Conservation (phyloP, 2,797 vertebrate genomes). For the Chanos chanos region DNA sequence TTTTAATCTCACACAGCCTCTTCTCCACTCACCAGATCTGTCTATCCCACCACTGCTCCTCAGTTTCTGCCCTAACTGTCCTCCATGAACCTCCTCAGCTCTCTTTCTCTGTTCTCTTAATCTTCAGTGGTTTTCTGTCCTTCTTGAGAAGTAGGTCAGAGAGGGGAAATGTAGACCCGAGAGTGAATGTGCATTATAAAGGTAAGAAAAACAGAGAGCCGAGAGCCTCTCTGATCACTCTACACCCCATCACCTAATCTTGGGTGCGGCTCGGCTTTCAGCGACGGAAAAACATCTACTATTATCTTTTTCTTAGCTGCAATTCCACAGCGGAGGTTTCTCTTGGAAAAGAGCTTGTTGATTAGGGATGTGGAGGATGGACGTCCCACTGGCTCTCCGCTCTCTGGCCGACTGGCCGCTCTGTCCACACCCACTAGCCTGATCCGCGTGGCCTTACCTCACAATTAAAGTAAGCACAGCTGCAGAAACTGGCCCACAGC, state of each 20-base stretch:
- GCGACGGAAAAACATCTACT: conserved; percentile 36
- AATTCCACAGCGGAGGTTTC: conserved; percentile 35
- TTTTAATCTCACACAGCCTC: conserved; percentile 15
- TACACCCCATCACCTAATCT: conserved; percentile 33
- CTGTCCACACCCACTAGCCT: conserved; percentile 42
- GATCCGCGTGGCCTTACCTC: conserved; percentile 42
- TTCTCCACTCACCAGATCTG: conserved; percentile 5
- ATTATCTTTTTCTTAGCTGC: conserved; percentile 40
- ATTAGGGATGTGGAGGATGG: conserved; percentile 34
- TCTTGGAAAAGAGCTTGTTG: conserved; percentile 39
- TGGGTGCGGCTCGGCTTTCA: conserved; percentile 31
- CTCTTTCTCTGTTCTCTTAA: conserved; percentile 16
- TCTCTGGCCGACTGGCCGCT: conserved; percentile 29
- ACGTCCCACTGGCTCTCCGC: conserved; percentile 32
- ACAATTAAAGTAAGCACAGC: conserved; percentile 47
- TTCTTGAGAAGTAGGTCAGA: conserved; percentile 42
- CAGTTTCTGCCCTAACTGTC: conserved; percentile 17
- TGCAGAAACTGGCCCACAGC: conserved; percentile 38
- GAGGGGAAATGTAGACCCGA: conserved; percentile 30
- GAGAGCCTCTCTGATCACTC: conserved; percentile 34
- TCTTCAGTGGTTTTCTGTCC: conserved; percentile 11
- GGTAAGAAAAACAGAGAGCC: conserved; percentile 38
- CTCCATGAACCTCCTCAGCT: conserved; percentile 28
- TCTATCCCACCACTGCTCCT: conserved; percentile 15
- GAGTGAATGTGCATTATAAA: conserved; percentile 37